phyloP scores from a whole-genome alignment of 2,797 vertebrate genomes.

The Crenichthys baileyi region DNA sequence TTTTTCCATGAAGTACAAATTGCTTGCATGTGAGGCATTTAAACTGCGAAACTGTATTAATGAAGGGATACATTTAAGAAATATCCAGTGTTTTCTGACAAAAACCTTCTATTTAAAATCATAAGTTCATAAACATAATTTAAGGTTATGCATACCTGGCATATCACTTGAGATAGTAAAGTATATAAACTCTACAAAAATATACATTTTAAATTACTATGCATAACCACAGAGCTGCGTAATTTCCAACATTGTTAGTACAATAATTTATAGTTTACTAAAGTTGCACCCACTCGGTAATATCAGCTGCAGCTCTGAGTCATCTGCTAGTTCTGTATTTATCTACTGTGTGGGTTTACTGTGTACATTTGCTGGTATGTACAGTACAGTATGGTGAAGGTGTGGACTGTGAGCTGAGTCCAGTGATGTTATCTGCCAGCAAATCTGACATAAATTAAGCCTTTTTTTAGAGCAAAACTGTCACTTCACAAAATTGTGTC shows the following conservation, averaged over 20 bases:
- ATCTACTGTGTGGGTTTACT: conserved; percentile 26
- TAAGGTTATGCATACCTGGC: neutral
- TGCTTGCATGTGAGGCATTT: neutral
- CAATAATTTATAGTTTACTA: conserved; percentile 18
- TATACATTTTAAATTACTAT: neutral
- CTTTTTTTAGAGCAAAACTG: conserved; percentile 25
- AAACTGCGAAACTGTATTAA: neutral
- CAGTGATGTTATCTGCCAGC: conserved; percentile 45
- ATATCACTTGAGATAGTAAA: neutral
- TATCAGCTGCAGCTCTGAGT: conserved; percentile 16
- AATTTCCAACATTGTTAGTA: neutral
- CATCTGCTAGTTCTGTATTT: conserved; percentile 13
- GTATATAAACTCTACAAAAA: neutral
- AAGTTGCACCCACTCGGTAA: neutral
- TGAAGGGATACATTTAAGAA: neutral
- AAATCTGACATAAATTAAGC: conserved; percentile 51
- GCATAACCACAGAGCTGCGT: neutral
- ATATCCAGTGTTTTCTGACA: neutral
- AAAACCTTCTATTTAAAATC: neutral
- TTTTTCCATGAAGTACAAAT: neutral
- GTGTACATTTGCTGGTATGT: conserved; percentile 13
- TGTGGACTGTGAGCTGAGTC: conserved; percentile 16
- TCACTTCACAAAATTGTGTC: conserved; percentile 30
- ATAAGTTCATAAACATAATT: neutral
- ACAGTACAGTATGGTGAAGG: conserved; percentile 4